phyloP scores from a whole-genome alignment of 2,888 invertebrate genomes.

The Phrixothrix hirtus region DNA sequence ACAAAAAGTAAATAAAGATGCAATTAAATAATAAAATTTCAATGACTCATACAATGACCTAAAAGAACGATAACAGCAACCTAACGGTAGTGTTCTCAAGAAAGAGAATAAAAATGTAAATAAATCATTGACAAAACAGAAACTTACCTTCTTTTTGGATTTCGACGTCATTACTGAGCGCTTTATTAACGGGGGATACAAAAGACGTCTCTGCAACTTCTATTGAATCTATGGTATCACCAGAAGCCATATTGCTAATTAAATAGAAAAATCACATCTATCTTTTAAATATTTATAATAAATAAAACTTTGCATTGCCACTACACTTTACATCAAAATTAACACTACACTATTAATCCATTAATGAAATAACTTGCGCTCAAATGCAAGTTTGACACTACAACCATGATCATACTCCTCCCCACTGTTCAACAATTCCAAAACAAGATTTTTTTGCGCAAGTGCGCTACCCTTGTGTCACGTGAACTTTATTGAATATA shows the following conservation, averaged over 20 bases:
- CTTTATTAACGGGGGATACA: conserved; percentile 64
- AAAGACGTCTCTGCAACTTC: conserved; percentile 73
- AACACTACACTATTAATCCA: background rate
- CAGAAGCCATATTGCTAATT: conserved; percentile 75
- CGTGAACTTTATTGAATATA: conserved; percentile 1
- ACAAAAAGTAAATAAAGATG: background rate
- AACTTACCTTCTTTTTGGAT: conserved; percentile 24
- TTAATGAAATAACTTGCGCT: conserved; percentile 41
- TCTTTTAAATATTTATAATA: conserved; percentile 16
- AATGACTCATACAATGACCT: conserved; percentile 15
- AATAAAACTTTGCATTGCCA: conserved; percentile 12
- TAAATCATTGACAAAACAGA: conserved; percentile 3
- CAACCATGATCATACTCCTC: conserved; percentile 42
- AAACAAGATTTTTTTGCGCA: conserved; percentile 14
- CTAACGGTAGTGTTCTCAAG: background rate
- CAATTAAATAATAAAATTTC: conserved; percentile 8
- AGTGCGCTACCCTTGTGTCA: conserved; percentile 7
- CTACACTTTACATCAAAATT: conserved; percentile 4
- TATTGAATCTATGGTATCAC: conserved; percentile 77
- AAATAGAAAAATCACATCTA: conserved; percentile 26
- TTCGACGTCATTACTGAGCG: conserved; percentile 63
- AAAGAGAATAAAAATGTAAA: background rate
- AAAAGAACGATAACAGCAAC: background rate
- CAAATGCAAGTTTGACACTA: conserved; percentile 57
- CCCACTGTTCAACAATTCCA: conserved; percentile 38